Percentiles rank a stretch among this genome's conserved stretches.
Conservation (phyloP, 2,888 invertebrate species). For the Schrankia costaestrigalis region DNA sequence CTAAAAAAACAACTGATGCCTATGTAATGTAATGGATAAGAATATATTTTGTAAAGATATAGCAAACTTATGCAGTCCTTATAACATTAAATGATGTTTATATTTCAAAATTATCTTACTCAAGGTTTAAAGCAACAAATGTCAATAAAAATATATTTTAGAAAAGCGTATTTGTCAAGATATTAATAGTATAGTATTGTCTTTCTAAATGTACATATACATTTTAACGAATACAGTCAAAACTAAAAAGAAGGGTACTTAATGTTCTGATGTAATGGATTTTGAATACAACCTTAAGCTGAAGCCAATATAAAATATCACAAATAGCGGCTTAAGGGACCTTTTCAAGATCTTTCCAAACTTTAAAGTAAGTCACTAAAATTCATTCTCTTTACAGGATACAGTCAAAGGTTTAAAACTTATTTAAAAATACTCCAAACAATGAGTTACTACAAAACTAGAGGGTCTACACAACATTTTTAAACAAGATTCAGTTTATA, state of each 20-base stretch:
- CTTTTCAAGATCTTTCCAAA: slow-evolving; percentile 45
- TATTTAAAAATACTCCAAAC: slow-evolving; percentile 75
- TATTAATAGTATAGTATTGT: slow-evolving; percentile 52
- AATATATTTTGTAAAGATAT: slow-evolving; percentile 60
- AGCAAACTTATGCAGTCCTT: slow-evolving; percentile 71
- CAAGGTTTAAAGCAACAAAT: slow-evolving; percentile 53
- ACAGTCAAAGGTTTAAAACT: slow-evolving; percentile 74
- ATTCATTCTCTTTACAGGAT: slow-evolving; percentile 70
- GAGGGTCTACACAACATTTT: slow-evolving; percentile 66
- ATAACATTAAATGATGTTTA: slow-evolving; percentile 51
- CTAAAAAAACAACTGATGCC: slow-evolving; percentile 43
- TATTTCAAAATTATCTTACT: slow-evolving; percentile 55
- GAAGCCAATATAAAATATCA: slow-evolving; percentile 69
- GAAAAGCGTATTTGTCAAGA: slow-evolving; percentile 50
- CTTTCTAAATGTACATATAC: slow-evolving; percentile 44
- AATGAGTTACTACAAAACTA: slow-evolving; percentile 69
- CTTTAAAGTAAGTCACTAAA: slow-evolving; percentile 57
- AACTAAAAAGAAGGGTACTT: slow-evolving; percentile 38
- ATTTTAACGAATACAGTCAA: slow-evolving; percentile 50
- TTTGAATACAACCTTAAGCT: slow-evolving; percentile 46
- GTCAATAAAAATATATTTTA: slow-evolving; percentile 51
- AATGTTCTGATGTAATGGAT: slow-evolving; percentile 35
- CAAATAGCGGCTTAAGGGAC: slow-evolving; percentile 63
- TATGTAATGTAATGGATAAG: slow-evolving; percentile 45
- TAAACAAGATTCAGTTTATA: slow-evolving; percentile 58